Percentiles rank a stretch among this genome's conserved stretches.
These are phyloP conservation scores for Podotricha telesiphe DNA, from an alignment of 2,888 invertebrate species.

Conservation along the genomic window DNA sequence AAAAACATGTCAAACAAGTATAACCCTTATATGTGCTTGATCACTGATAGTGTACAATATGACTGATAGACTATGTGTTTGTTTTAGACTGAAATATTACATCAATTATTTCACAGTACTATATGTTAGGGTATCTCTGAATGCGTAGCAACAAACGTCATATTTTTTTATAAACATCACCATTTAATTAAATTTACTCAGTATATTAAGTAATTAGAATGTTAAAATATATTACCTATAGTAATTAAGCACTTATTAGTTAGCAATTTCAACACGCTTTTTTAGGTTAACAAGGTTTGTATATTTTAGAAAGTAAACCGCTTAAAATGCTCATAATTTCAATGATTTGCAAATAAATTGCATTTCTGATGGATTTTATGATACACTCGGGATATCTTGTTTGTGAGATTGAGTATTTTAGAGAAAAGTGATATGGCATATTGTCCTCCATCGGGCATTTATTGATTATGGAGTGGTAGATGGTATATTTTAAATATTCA, in stretches of 20 bases:
- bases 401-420: neutral
- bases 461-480: neutral
- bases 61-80: too few relatives aligned
- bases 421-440: neutral
- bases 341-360: conserved; percentile 3
- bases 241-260: conserved; percentile 4
- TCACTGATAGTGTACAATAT: too few relatives aligned
- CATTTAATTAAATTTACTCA: neutral
- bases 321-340: conserved; percentile 13
- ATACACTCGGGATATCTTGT: neutral
- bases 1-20: too few relatives aligned
- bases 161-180: neutral
- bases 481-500: neutral
- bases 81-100: too few relatives aligned
- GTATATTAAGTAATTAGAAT: neutral
- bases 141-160: neutral
- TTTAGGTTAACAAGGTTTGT: conserved; percentile 15
- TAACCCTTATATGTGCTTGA: too few relatives aligned
- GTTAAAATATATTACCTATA: neutral
- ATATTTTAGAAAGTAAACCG: conserved; percentile 16
- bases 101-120: too few relatives aligned
- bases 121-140: neutral
- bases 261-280: conserved; percentile 8
- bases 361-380: neutral
- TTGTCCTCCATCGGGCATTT: too few relatives aligned